Base-by-base conservation (phyloP, 2,888 invertebrate species). In the Drosophila paramelanica region DNA sequence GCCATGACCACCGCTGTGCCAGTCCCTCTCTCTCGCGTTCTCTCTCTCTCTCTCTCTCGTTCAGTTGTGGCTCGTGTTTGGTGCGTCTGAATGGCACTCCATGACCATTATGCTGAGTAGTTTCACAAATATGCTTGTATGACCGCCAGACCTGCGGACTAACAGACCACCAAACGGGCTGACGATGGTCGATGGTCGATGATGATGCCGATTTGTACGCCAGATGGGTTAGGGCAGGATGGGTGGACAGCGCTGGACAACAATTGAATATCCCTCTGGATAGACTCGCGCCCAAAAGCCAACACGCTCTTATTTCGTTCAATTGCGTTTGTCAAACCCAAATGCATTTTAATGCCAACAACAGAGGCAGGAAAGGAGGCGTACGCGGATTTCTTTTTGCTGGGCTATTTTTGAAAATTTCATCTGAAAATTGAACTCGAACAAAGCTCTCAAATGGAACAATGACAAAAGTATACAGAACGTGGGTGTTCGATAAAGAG, bases 31-130 rank as follows among this genome's bases (percentile, higher is more conserved):
- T 10, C 27, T 8, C 27, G 1, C 27, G 2, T 8, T 31, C 8
- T 31, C 31, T 31, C 31, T 31, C 31, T 10, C 31, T 10, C 31
- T 31, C 31, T 31, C 31, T 10, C 31, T 51, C 53, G 17, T n/a
- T 11, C 36, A 42, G 38, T 33, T 42, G 53, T 51, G 64, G 45
- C 71, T 67, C 71, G 56, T 77, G 77, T 79, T 75, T 75, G 88
- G 67, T 88, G 88, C 83, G 64, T 86, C 78, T 84, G 87, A 84
- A 84, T 84, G 78, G 76, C 81, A 87, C 88, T 83, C 85, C 71
- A 83, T 72, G 85, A 81, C 84, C 83, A 84, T 84, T 84, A 84
- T 84, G 83, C 69, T 84, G 83, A 84, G 83, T 84, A 84, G 89
- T 88, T 88, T 84, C 67, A 66, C 89, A 80, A 78, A 78, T 88